Percentiles rank a stretch among this genome's conserved stretches.
phyloP scores from a whole-genome alignment of 2,797 vertebrate genomes.

The Poeciliopsis paucimaculata region DNA sequence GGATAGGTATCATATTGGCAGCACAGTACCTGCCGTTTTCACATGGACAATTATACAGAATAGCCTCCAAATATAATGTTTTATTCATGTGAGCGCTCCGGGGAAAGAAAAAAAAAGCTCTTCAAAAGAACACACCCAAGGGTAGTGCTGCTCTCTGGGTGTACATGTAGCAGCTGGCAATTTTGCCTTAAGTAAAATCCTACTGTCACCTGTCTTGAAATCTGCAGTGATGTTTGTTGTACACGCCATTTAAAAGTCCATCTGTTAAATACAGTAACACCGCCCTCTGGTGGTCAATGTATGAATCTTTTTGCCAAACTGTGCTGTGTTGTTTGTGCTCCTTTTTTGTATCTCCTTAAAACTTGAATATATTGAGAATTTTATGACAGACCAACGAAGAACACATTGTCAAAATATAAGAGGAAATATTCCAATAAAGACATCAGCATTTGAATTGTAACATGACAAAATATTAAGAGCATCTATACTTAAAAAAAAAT shows the following conservation, averaged over 20 bases:
- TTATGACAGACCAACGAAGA: neutral
- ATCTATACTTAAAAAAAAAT: no score
- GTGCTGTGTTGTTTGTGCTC: neutral
- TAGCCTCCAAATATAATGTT: neutral
- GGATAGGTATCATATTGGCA: no score
- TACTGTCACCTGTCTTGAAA: neutral
- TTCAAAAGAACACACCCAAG: slow-evolving; percentile 40
- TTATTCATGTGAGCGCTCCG: neutral
- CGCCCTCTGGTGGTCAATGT: slow-evolving; percentile 53
- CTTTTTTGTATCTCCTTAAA: neutral
- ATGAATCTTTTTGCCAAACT: neutral
- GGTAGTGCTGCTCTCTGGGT: slow-evolving; percentile 1
- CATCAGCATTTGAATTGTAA: no score
- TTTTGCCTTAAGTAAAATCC: neutral
- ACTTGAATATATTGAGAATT: neutral
- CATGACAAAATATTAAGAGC: no score
- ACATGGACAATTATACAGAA: neutral
- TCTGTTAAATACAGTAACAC: neutral
- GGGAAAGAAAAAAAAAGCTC: accelerated
- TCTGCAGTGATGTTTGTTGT: neutral
- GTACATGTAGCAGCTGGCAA: neutral
- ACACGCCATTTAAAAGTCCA: neutral
- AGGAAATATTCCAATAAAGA: no score
- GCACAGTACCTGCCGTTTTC: neutral
- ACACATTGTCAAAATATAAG: neutral